Evolutionary conservation across 2,113 vertebrate species (phyloP), one percentile per base, ranked within the genome.

Genomic region (Cynoglossus semilaevis): DNA sequence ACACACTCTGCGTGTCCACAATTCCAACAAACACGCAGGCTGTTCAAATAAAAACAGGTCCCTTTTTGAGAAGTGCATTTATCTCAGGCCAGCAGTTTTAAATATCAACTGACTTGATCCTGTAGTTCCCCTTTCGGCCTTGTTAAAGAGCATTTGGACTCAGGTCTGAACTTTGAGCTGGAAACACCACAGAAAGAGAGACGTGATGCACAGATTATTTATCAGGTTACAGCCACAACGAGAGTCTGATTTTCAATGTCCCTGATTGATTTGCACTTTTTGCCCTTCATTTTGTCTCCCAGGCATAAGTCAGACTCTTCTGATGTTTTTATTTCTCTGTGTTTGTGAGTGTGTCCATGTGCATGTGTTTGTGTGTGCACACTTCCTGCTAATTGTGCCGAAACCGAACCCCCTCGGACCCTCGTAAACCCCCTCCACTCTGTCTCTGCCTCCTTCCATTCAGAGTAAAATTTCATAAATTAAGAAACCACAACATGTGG

Each of bases 51-150:
- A 80, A 80, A 69, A 80, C 36, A 15, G 40, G 50, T 47, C 82
- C 82, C 47, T 87, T 83, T 88, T 83, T 85, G 81, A 88, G 86
- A 90, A 87, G 86, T 86, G 69, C 57, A 72, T 85, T 86, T 82
- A 80, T 82, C 84, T 66, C 44, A 46, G 62, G 56, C 41, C 45
- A 57, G 50, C 56, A 63, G 87, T 91, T 92, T 91, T 92, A 92
- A 92, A 91, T 91, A 90, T 87, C 88, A 92, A 92, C 91, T 15
- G 90, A 88, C 89, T 70, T 54, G 65, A 42, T 54, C 54, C 64
- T 38, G 76, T 82, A 91, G 88, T 92, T 91, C 91, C 90, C 88
- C 86, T 91, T 92, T 91, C 79, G 60, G 72, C 48, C 64, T 35
- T 2, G 61, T 53, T 63, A 61, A 74, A 81, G 72, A 37, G 55